A percentile compares a stretch with the other conserved stretches of the same genome.
phyloP scores from a whole-genome alignment of 2,888 invertebrate genomes.

The Melipona bicolor region DNA sequence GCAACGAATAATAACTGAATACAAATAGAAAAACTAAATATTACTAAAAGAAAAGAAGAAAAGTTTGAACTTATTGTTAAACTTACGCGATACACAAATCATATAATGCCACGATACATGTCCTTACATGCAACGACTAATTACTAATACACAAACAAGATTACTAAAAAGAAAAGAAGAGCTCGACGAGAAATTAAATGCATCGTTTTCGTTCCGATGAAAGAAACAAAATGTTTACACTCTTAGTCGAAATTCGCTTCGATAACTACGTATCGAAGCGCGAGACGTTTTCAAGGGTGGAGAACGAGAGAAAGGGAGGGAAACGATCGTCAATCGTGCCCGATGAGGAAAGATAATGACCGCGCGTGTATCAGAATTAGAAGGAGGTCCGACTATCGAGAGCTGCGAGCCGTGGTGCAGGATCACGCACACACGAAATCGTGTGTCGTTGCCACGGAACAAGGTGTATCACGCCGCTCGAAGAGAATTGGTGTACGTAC shows the following conservation, averaged over 20 bases:
- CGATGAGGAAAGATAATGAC: not conserved
- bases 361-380: not conserved
- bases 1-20: too few species aligned
- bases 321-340: not conserved
- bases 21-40: too few species aligned
- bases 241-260: not conserved
- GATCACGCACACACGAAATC: constrained; percentile 14
- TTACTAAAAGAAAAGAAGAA: too few species aligned
- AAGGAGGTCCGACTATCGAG: not conserved
- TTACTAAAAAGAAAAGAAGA: too few species aligned
- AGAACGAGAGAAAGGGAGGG: not conserved
- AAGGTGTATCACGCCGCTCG: constrained; percentile 14
- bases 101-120: too few species aligned
- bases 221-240: not conserved
- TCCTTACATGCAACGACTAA: too few species aligned
- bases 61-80: too few species aligned
- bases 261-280: not conserved
- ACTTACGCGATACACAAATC: too few species aligned
- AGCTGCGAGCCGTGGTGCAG: constrained; percentile 27
- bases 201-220: too few species aligned
- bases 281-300: not conserved
- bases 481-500: constrained; percentile 42
- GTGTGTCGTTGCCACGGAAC: constrained; percentile 23
- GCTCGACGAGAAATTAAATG: too few species aligned
- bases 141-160: too few species aligned